Percentiles rank a stretch among this genome's conserved stretches.
phyloP scores from a whole-genome alignment of 2,888 invertebrate genomes.

The Julus scanicus region DNA sequence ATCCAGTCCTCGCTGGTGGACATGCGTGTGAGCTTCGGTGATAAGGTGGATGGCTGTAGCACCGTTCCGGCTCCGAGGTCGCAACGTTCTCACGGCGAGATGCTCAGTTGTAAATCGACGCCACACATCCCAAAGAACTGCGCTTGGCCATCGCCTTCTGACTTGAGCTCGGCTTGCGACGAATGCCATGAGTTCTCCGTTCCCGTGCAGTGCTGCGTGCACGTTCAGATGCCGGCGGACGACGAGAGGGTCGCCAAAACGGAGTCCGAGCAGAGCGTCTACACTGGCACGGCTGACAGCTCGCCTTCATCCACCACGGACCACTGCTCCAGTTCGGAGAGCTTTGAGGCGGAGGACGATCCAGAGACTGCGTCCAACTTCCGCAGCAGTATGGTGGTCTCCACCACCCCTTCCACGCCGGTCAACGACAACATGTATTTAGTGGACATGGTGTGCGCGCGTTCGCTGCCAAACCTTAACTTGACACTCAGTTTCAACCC shows the following conservation, averaged over 20 bases:
- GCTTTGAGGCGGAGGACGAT: slow-evolving; percentile 48
- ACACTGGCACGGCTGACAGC: slow-evolving; percentile 6
- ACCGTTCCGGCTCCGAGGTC: slow-evolving; percentile 46
- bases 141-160: slow-evolving; percentile 46
- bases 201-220: slow-evolving; percentile 49
- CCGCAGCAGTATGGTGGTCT: slow-evolving; percentile 54
- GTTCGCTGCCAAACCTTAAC: slow-evolving; percentile 56
- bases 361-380: slow-evolving; percentile 50
- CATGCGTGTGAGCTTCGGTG: slow-evolving; percentile 11
- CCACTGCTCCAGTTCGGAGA: slow-evolving; percentile 50
- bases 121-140: slow-evolving; percentile 50
- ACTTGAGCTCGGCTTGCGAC: background rate
- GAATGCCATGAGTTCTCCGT: slow-evolving; percentile 15
- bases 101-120: slow-evolving; percentile 48
- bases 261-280: slow-evolving; percentile 10
- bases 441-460: slow-evolving; percentile 53
- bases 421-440: slow-evolving; percentile 44
- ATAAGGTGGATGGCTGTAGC: slow-evolving; percentile 53
- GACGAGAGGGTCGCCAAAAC: slow-evolving; percentile 14
- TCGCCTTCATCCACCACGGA: slow-evolving; percentile 4
- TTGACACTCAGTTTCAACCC: slow-evolving; percentile 48
- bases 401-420: slow-evolving; percentile 55
- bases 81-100: slow-evolving; percentile 29
- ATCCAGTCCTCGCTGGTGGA: slow-evolving; percentile 38
- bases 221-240: slow-evolving; percentile 38